phyloP scores from a whole-genome alignment of 2,888 invertebrate species.

The Pocota personata region DNA sequence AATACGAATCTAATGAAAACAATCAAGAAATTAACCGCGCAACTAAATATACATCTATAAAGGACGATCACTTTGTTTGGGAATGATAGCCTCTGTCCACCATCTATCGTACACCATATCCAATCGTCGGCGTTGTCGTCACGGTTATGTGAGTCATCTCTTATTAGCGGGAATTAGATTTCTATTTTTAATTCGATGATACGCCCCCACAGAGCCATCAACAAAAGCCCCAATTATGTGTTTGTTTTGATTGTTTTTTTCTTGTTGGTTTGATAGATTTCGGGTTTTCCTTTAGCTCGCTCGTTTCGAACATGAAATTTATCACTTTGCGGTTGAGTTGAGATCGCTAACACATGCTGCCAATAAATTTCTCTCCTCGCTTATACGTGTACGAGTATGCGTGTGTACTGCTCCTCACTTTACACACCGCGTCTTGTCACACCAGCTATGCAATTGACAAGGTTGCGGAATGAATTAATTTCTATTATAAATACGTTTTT shows the following conservation, averaged over 20 bases:
- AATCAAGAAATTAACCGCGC: not conserved
- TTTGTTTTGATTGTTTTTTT: conserved; percentile 58
- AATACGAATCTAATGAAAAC: not conserved
- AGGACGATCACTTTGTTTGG: conserved; percentile 41
- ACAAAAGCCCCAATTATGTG: conserved; percentile 53
- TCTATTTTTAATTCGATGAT: conserved; percentile 60
- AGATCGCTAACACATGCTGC: conserved; percentile 66
- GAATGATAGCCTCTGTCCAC: conserved; percentile 29
- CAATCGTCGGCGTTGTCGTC: conserved; percentile 14
- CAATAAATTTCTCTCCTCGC: conserved; percentile 47
- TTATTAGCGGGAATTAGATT: conserved; percentile 43
- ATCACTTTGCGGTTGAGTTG: conserved; percentile 61
- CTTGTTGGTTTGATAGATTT: conserved; percentile 19
- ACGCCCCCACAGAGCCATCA: conserved; percentile 33
- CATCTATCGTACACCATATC: not conserved
- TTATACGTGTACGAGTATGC: not conserved
- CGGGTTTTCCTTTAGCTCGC: conserved; percentile 53
- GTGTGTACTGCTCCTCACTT: not conserved
- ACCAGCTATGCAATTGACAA: conserved; percentile 46
- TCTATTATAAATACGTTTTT: not conserved
- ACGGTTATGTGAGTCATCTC: conserved; percentile 44
- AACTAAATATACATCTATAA: conserved; percentile 9
- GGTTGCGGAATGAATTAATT: conserved; percentile 65
- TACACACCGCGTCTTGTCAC: not conserved
- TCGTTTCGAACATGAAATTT: conserved; percentile 61